These are phyloP conservation scores for Troides aeacus DNA, from an alignment of 2,888 invertebrate species.

Conservation along the genomic window DNA sequence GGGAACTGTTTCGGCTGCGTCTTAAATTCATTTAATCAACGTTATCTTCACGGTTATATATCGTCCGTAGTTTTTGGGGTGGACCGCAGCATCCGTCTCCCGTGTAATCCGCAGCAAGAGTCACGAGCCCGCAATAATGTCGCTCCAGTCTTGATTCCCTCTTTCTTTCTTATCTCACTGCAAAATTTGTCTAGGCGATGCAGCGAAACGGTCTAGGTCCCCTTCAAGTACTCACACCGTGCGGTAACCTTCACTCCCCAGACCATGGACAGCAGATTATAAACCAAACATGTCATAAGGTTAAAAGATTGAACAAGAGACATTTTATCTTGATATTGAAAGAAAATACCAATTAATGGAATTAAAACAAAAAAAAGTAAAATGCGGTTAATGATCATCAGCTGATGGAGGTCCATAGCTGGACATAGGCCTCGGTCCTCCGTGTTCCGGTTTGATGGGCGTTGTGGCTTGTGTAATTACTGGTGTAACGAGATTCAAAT, in stretches of 20 bases:
- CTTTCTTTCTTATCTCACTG: constrained; percentile 75
- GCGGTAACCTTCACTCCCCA: constrained; percentile 24
- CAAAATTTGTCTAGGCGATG: constrained; percentile 78
- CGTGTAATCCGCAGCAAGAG: constrained; percentile 67
- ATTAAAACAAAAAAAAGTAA: too few species aligned
- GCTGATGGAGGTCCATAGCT: too few species aligned
- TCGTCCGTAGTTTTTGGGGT: constrained; percentile 42
- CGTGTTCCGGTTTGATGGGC: too few species aligned
- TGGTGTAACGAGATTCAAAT: too few species aligned
- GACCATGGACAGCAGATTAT: too few species aligned
- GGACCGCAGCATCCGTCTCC: constrained; percentile 57
- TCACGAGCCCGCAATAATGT: constrained; percentile 63
- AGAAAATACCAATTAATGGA: too few species aligned
- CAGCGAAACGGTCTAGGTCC: constrained; percentile 65
- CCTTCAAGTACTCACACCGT: constrained; percentile 47
- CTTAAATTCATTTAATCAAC: constrained; percentile 66
- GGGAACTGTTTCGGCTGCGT: constrained; percentile 34
- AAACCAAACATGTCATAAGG: too few species aligned
- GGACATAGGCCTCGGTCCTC: too few species aligned
- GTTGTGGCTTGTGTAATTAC: too few species aligned
- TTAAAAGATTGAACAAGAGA: too few species aligned
- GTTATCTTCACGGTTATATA: constrained; percentile 53
- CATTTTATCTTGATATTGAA: too few species aligned
- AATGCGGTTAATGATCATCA: too few species aligned
- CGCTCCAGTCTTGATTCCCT: constrained; percentile 68